Conservation (phyloP, 2,888 invertebrate species). For the Theretra japonica region DNA sequence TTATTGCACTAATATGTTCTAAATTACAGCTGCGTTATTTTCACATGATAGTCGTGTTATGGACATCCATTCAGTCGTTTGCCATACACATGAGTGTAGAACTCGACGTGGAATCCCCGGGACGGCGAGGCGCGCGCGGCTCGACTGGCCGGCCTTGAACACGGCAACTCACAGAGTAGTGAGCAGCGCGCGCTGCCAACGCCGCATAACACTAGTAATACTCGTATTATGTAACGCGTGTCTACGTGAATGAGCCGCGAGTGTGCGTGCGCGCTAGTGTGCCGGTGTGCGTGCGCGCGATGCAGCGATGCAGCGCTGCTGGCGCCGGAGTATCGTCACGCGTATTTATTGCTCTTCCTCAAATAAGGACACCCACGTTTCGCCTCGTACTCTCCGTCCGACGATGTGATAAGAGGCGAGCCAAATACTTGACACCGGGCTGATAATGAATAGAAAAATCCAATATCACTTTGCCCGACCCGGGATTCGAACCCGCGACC, state of each 20-base stretch:
- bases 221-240: neutral
- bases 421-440: no score
- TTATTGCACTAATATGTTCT: no score
- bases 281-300: neutral
- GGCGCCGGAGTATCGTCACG: constrained; percentile 6
- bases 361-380: no score
- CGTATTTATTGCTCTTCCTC: neutral
- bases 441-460: no score
- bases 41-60: no score
- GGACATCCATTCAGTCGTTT: no score
- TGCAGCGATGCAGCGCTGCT: constrained; percentile 28
- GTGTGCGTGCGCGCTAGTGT: neutral
- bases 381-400: no score
- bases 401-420: no score
- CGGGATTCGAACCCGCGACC: no score
- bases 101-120: neutral
- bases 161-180: no score
- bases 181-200: neutral
- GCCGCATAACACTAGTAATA: constrained; percentile 2
- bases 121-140: neutral
- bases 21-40: no score
- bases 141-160: neutral
- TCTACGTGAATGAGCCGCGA: neutral
- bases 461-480: no score
- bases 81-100: neutral